A percentile compares a stretch with the other conserved stretches of the same genome.
These are phyloP conservation scores for Microplitis deprimator DNA, from an alignment of 2,888 invertebrate genomes.

Conservation along the genomic window DNA sequence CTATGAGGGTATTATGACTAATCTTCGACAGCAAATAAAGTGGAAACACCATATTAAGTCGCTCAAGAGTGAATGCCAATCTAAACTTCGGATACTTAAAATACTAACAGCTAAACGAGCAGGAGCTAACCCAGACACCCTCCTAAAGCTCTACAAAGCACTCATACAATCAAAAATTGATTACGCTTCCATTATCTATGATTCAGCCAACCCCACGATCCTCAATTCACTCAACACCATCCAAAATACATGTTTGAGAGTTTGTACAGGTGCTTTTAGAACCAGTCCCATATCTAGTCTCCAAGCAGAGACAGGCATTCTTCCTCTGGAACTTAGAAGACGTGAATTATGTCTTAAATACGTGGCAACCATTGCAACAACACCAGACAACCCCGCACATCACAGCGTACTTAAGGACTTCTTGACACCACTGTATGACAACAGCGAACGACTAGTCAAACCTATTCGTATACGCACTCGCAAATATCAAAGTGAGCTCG, in stretches of 20 bases:
- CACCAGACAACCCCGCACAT: not conserved
- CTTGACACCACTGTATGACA: too few relatives aligned
- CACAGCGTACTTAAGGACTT: too few relatives aligned
- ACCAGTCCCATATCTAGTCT: constrained; percentile 27
- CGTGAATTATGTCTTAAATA: not conserved
- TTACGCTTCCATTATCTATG: constrained; percentile 19
- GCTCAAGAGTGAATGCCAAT: not conserved
- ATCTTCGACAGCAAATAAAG: not conserved
- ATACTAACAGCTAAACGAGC: not conserved
- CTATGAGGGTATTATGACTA: not conserved
- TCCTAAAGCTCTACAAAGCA: not conserved
- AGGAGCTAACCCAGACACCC: not conserved
- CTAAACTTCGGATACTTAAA: not conserved
- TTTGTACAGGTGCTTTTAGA: constrained; percentile 18
- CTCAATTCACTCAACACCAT: constrained; percentile 14
- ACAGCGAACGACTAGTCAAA: too few relatives aligned
- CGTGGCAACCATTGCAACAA: not conserved
- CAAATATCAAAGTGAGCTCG: too few relatives aligned
- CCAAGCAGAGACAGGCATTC: constrained; percentile 5
- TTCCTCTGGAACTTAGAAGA: not conserved
- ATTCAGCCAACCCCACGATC: not conserved
- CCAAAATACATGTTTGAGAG: constrained; percentile 13
- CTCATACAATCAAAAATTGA: constrained; percentile 12
- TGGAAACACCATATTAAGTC: not conserved
- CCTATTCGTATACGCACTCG: too few relatives aligned